Base-by-base conservation (phyloP, 1,140 invertebrate genomes). In the Asobara japonica region DNA sequence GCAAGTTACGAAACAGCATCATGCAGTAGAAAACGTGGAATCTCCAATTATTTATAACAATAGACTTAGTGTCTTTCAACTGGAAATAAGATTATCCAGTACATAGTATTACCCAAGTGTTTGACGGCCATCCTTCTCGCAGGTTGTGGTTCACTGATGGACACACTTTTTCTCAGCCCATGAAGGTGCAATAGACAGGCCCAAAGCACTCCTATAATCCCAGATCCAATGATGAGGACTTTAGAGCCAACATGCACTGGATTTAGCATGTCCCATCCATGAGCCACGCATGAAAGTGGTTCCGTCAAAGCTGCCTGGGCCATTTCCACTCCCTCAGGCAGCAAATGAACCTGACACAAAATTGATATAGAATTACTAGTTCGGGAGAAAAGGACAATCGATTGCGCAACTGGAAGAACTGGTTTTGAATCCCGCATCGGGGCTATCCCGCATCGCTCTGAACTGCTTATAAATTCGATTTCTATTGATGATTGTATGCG, bases 151-250 rank as follows among this genome's bases (percentile, higher is more conserved):
- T 93, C 92, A 7, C 90, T 91, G 6, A 93, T 84, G 0, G 89
- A 92, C 0, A 93, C 91, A 1, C 78, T 80, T 70, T 90, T 90
- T 33, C 90, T 87, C 74, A 92, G 90, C 0, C 93, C 92, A 45
- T 91, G 90, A 1, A 91, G 83, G 79, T 94, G 92, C 1, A 93
- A 83, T 0, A 90, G 77, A 10, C 86, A 89, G 0, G 89, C 78
- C 91, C 92, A 94, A 1, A 94, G 81, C 71, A 92, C 75, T 77
- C 92, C 92, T 76, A 94, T 93, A 51, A 93, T 93, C 5, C 92
- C 92, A 29, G 92, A 91, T 1, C 92, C 92, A 2, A 89, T 88
- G 0, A 94, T 83, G 0, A 93, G 84, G n/a, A 93, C 89, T 60
- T 87, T 90, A 1, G 84, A 76, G 3, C 92, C 91, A 13, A 93